Base-by-base conservation (phyloP, 2,888 invertebrate species). In the Epirrhoe alternata region DNA sequence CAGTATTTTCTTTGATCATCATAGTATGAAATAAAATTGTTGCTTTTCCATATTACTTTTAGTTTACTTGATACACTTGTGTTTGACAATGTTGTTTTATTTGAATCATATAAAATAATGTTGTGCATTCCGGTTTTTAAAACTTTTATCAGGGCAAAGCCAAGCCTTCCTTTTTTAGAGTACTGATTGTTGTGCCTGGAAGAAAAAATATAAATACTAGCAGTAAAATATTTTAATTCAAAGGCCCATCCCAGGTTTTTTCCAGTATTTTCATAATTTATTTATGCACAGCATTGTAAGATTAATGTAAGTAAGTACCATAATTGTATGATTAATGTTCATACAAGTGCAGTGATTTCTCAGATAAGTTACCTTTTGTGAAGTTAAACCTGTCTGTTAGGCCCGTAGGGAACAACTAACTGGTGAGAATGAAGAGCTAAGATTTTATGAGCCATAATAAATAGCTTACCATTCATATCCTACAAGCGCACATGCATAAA, bases 91-190 rank as follows among this genome's bases (percentile, higher is more conserved):
- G 88, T 88, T 24, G 73, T 76, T 83, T 92, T 93, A 67, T 84
- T 86, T 5, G 87, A 82, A 71, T 90, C 87, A 84, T 92, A 93
- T 1, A 93, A 77, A 31, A 92, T 74, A 58, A 91, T 83, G 69
- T 85, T 86, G 69, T 86, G 78, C 62, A 65, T 69, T 64, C 77
- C 80, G 71, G 79, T 79, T 75, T 85, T 87, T 2, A 79, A 65
- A 30, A 81, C 75, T 77, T 87, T 89, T 59, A 92, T 64, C 59
- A 93, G 78, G n/a, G 90, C 92, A 80, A 92, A 87, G 10, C 92
- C 92, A 53, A 92, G 68, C 75, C 86, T 90, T 55, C 90, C 91
- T 83, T 80, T 88, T 59, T 79, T 66, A 45, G 78, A 74, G 69
- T 91, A 90, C 10, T 77, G 74, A 77, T 86, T 84, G 61, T 86